A percentile compares a stretch with the other conserved stretches of the same genome.
phyloP scores from a whole-genome alignment of 2,888 invertebrate species.

The Dicranocentrus wangi region DNA sequence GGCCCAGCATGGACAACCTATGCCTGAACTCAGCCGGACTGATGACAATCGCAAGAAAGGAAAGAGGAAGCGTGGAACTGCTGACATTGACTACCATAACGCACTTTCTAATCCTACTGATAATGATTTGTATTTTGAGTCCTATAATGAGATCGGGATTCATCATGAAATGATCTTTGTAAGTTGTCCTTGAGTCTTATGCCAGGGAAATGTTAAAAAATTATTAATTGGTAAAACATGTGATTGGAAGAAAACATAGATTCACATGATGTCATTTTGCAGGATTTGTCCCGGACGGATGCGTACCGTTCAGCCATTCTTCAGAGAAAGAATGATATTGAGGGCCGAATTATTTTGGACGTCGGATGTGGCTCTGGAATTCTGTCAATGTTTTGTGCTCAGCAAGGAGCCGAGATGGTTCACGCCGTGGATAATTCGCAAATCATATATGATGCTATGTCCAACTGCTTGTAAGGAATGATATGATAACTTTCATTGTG shows the following conservation, averaged over 20 bases:
- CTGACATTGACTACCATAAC: background rate
- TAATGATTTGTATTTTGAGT: slow-evolving; percentile 80
- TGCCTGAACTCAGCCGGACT: background rate
- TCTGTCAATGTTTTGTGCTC: slow-evolving; percentile 97
- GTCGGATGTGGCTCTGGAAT: slow-evolving; percentile 99
- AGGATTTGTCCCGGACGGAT: slow-evolving; percentile 89
- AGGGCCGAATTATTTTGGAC: slow-evolving; percentile 89
- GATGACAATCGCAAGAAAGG: background rate
- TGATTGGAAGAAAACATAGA: background rate
- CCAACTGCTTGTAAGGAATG: no score
- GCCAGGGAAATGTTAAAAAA: background rate
- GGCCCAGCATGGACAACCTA: background rate
- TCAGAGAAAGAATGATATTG: slow-evolving; percentile 82
- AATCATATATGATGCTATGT: no score
- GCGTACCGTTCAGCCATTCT: slow-evolving; percentile 77
- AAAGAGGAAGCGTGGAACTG: background rate
- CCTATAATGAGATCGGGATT: slow-evolving; percentile 92
- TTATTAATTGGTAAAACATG: background rate
- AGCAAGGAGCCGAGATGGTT: slow-evolving; percentile 92
- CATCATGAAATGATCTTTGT: slow-evolving; percentile 92
- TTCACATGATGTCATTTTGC: slow-evolving; percentile 68
- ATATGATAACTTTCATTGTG: no score
- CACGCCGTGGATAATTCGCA: slow-evolving; percentile 97
- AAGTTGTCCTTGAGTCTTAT: slow-evolving; percentile 75
- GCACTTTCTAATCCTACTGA: background rate